These are phyloP conservation scores for Nomada ferruginata DNA, from an alignment of 2,888 invertebrate genomes.

Conservation along the genomic window DNA sequence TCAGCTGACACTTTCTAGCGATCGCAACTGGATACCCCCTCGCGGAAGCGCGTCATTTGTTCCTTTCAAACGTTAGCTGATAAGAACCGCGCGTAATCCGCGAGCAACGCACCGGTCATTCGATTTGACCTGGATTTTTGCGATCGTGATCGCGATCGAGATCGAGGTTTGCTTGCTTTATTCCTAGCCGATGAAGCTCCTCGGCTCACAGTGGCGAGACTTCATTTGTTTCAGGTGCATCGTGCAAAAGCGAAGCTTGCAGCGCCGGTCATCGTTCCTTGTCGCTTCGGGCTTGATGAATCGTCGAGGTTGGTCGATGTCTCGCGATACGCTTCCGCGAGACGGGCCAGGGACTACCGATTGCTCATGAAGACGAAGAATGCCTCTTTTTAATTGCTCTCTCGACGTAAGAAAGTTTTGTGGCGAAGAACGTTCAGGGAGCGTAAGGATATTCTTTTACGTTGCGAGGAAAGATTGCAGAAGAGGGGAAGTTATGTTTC, in stretches of 20 bases:
- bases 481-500: too few relatives aligned
- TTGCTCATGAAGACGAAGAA: neutral
- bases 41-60: constrained; percentile 53
- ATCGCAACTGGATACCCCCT: constrained; percentile 6
- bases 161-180: neutral
- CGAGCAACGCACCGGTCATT: constrained; percentile 47
- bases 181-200: constrained; percentile 46
- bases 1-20: constrained; percentile 24
- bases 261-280: constrained; percentile 65
- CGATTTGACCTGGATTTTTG: constrained; percentile 63
- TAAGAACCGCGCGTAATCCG: constrained; percentile 26
- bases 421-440: too few relatives aligned
- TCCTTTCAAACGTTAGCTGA: constrained; percentile 44
- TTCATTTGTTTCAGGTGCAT: constrained; percentile 68
- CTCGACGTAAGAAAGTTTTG: too few relatives aligned
- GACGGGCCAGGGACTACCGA: constrained; percentile 47
- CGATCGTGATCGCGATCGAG: constrained; percentile 55
- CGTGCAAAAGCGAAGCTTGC: constrained; percentile 40
- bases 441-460: too few relatives aligned
- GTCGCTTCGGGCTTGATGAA: constrained; percentile 65
- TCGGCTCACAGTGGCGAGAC: constrained; percentile 50
- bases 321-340: constrained; percentile 52
- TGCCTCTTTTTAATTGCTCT: neutral
- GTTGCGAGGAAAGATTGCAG: too few relatives aligned
- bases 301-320: constrained; percentile 47